Evolutionary conservation across 2,113 vertebrate species (phyloP), one percentile per base, ranked within the genome.

Genomic region (Sarotherodon lohbergeri): DNA sequence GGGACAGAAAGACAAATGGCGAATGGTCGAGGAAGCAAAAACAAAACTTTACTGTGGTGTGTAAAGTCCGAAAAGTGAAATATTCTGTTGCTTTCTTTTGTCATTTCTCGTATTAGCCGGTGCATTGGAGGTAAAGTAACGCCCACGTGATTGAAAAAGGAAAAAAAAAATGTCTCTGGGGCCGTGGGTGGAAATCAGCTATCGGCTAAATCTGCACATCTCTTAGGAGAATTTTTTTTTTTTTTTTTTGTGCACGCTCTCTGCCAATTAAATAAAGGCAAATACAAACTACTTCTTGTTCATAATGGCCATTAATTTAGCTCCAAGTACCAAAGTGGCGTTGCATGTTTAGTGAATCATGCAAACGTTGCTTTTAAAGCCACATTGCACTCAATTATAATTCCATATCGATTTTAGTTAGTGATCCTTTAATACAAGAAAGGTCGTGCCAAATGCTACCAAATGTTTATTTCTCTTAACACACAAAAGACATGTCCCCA

Each of bases 11-110:
- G 41, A 56, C 55, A 19, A 24, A 14, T 5, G 48, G 11, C 39
- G 46, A 24, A 14, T 6, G 39, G 7, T 2, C 5, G 29, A 4
- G 52, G 80, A 66, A 85, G 63, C 16, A 52, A 87, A 90, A 89
- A 57, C 46, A 52, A 32, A 87, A 90, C 56, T 55, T 79, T 22
- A 13, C 16, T 32, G 16, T 48, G 10, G n/a, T 9, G 14, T 78
- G 24, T 50, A 19, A 50, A 78, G 27, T 78, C 46, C 9, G 6
- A 78, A 76, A 78, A 52, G 17, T 32, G 24, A n/a, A n/a, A 73
- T 63, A 27, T 9, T 43, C 39, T 4, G 63, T 68, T 22, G 19
- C 3, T 43, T 43, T 43, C 1, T 0, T 71, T 27, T 4, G n/a
- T 41, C 12, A 24, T 24, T 52, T 78, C 46, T 78, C 73, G 46